Evolutionary conservation across 2,797 vertebrate species (phyloP), one percentile per base, ranked within the genome.

Genomic region (Leptodactylus fallax): DNA sequence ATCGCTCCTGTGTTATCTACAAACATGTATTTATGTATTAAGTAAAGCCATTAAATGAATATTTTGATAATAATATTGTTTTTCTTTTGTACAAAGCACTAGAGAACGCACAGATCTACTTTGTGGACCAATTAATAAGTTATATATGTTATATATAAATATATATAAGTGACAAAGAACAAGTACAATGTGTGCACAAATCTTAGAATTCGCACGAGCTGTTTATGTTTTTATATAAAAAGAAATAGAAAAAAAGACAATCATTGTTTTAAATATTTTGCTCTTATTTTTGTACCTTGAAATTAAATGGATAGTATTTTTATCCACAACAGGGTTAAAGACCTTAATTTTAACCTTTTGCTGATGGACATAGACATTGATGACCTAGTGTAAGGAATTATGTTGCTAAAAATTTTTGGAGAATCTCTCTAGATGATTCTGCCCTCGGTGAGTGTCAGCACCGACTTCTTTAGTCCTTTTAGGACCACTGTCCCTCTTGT

Each of bases 1-100:
- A 97, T 97, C 91, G 94, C 96, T 96, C 97, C 95, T 97, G 94
- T 98, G 96, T 98, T 97, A 94, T 95, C 97, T 94, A 96, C 94
- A 96, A 97, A 98, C 97, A 96, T 99, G 97, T 98, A 98, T 97
- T 98, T 98, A 98, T 98, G 97, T 99, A 98, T 97, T 96, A 98
- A 97, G 97, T 97, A 97, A 98, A 99, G 97, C 97, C 96, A 98
- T 98, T 97, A 97, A 98, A 97, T 96, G 95, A 97, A 97, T 98
- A 99, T 99, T 99, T 99, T 99, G 97, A 98, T 99, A 98, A 97
- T 96, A 97, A 97, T 97, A 97, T 96, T 96, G 96, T 96, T 98
- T 98, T 97, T 97, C 96, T 97, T 97, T 97, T 97, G 94, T 98
- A 98, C 95, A 94, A 95, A 97, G 96, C 97, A 98, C 96, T 97